A percentile compares a stretch with the other conserved stretches of the same genome.
Evolutionary conservation across 2,888 invertebrate genomes (phyloP).

Genomic region (Leucophenga montana): DNA sequence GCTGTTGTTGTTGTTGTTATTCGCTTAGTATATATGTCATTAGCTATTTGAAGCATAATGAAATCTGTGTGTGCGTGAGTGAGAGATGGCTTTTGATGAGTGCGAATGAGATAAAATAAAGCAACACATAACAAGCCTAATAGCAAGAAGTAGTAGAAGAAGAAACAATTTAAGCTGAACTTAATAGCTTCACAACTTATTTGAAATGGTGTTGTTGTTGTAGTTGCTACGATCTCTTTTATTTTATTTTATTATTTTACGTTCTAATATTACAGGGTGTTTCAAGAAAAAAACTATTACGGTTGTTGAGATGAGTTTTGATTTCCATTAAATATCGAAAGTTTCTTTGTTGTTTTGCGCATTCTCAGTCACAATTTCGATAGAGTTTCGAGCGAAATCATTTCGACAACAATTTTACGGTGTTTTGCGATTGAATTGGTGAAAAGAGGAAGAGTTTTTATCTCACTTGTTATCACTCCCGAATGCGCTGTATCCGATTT

Average conservation of each 20-base stretch:
- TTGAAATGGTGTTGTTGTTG: slow-evolving; percentile 41
- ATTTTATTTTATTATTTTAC: not conserved
- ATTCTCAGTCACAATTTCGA: too few species aligned
- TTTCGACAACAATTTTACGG: too few species aligned
- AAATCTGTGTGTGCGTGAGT: slow-evolving; percentile 24
- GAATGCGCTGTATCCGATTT: too few species aligned
- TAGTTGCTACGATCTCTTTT: slow-evolving; percentile 16
- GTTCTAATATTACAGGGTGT: not conserved
- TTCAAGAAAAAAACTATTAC: not conserved
- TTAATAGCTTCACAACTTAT: slow-evolving; percentile 58
- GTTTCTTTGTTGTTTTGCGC: too few species aligned
- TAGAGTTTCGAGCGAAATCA: too few species aligned
- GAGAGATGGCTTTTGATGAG: slow-evolving; percentile 21
- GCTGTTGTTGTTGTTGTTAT: not conserved
- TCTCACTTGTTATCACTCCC: too few species aligned
- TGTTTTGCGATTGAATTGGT: too few species aligned
- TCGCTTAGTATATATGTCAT: slow-evolving; percentile 2
- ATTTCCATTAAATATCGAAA: too few species aligned
- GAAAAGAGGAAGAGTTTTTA: too few species aligned
- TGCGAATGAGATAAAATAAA: not conserved
- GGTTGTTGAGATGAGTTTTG: too few species aligned
- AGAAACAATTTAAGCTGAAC: slow-evolving; percentile 62
- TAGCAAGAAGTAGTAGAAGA: slow-evolving; percentile 13
- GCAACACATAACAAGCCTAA: slow-evolving; percentile 1
- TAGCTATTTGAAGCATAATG: not conserved